Base-by-base conservation (phyloP, 2,888 invertebrate species). In the Chironomus riparius region DNA sequence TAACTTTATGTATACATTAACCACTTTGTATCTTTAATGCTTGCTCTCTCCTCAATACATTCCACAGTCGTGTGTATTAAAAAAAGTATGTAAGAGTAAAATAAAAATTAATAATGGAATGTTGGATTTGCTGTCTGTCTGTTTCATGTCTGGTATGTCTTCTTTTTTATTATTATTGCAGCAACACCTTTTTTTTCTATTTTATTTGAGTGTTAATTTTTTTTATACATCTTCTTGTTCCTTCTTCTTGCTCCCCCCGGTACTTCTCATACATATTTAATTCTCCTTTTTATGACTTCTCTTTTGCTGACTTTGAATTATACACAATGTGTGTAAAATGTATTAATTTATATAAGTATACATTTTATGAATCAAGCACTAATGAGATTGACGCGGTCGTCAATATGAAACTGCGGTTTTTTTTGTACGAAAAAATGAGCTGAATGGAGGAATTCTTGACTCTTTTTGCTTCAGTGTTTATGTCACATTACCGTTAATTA, bases 61-160 rank as follows among this genome's bases (percentile, higher is more conserved):
- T 4, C 28, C 28, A 4, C 5, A 38, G 38, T 38, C 38, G 7
- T 38, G 38, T 70, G 15, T 28, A 28, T 69, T 69, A 47, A 47
- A 69, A 38, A 47, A 18, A 69, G n/a, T n/a, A n/a, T n/a, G n/a
- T 47, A 69, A 47, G 38, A 70, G n/a, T 21, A 68, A 13, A 22
- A 65, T n/a, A 50, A 47, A 56, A 71, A 15, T 28, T 28, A 72
- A 62, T 24, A 72, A 62, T 56, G 38, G 47, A 72, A 28, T 72
- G 72, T 72, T 72, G 72, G 62, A 62, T 72, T 62, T 61, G 65
- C 65, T 68, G 68, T 68, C 72, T 72, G 72, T 71, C 71, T 71
- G 72, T 62, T 72, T 72, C 72, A 28, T 72, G 72, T 72, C 72
- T 72, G 72, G 72, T 18, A 71, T 56, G 13, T 48, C 50, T 61